These are phyloP conservation scores for Hyla sarda DNA, from an alignment of 2,113 vertebrate genomes.

Conservation along the genomic window DNA sequence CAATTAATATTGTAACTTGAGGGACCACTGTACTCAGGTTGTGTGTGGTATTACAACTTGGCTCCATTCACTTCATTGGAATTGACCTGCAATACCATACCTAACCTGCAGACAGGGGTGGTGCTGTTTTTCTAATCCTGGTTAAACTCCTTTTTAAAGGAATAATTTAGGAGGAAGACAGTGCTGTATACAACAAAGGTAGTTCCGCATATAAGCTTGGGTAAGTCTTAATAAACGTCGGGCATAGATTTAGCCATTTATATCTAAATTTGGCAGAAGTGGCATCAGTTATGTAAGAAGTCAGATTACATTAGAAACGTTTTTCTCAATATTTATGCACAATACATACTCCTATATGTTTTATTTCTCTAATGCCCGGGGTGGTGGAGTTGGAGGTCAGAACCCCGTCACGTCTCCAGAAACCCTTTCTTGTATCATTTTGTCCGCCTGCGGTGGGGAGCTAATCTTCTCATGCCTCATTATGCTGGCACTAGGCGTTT, in stretches of 20 bases:
- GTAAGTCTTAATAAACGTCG: neutral
- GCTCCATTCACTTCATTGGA: no score
- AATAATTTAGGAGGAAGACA: no score
- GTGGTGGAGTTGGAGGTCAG: neutral
- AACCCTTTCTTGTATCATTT: constrained; percentile 39
- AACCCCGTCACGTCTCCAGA: constrained; percentile 33
- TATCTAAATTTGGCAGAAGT: neutral
- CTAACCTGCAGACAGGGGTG: no score
- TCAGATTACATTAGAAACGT: neutral
- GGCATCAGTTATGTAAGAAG: neutral
- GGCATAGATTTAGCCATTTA: neutral
- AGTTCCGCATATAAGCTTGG: neutral
- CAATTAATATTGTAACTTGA: no score
- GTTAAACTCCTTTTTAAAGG: no score
- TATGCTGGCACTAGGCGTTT: constrained; percentile 42
- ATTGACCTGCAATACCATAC: no score
- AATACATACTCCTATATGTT: neutral
- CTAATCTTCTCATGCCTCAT: constrained; percentile 61
- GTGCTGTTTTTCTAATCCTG: no score
- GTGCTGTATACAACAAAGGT: neutral
- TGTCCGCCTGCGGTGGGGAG: constrained; percentile 28
- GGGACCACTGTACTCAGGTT: no score
- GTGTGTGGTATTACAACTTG: no score
- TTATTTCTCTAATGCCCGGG: neutral
- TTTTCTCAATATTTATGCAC: neutral